phyloP scores from a whole-genome alignment of 2,888 invertebrate genomes.

The Chelonus formosanus region DNA sequence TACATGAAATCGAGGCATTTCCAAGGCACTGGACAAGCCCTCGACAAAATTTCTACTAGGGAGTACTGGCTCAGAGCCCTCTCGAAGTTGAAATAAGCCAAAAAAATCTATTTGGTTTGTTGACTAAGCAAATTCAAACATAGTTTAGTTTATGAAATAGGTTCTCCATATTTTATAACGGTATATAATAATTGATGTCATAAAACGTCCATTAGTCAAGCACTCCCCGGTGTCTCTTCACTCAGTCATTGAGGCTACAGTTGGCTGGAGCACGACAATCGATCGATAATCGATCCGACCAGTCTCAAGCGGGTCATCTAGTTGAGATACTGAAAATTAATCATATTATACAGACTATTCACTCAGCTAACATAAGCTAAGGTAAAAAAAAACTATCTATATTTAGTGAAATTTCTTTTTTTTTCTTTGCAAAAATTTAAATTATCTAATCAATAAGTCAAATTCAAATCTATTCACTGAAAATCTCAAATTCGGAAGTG shows the following conservation, averaged over 20 bases:
- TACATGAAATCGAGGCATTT: no score
- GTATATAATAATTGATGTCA: slow-evolving; percentile 56
- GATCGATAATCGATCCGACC: slow-evolving; percentile 9
- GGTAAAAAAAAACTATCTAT: no score
- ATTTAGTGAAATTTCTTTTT: no score
- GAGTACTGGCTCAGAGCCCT: no score
- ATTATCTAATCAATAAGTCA: background rate
- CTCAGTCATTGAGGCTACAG: slow-evolving; percentile 19
- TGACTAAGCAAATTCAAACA: no score
- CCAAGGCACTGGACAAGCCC: no score
- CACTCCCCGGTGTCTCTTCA: slow-evolving; percentile 33
- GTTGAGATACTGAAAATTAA: slow-evolving; percentile 8
- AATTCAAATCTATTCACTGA: background rate
- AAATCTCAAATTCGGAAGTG: no score
- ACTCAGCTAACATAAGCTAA: no score
- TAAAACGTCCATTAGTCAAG: slow-evolving; percentile 59
- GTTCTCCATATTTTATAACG: slow-evolving; percentile 58
- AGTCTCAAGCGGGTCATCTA: slow-evolving; percentile 11
- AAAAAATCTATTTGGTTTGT: no score
- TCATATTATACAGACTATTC: background rate
- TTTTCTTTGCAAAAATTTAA: background rate
- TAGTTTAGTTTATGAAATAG: background rate
- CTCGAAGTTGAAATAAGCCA: no score
- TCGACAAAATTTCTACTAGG: no score
- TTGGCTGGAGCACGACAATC: slow-evolving; percentile 12